phyloP scores from a whole-genome alignment of 2,113 vertebrate genomes.

The Serinus canaria region DNA sequence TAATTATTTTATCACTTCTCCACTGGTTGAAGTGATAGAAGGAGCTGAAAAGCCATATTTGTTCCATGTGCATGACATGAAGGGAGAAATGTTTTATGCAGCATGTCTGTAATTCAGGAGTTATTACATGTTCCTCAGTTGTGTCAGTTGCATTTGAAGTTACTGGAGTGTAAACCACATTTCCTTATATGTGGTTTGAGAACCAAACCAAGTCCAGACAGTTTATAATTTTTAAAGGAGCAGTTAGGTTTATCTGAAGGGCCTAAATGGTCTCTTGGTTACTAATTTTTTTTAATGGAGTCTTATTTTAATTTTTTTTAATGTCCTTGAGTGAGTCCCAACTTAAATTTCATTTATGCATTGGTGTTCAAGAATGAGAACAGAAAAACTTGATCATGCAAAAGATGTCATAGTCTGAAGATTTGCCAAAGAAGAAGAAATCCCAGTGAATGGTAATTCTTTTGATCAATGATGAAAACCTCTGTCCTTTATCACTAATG shows the following conservation, averaged over 20 bases:
- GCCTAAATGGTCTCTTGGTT: not conserved
- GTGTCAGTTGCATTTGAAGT: not conserved
- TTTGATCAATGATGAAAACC: not conserved
- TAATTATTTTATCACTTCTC: not conserved
- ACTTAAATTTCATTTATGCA: not conserved
- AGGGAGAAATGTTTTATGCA: not conserved
- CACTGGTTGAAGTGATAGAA: not conserved
- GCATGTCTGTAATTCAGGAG: not conserved
- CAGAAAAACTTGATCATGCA: not conserved
- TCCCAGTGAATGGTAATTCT: not conserved
- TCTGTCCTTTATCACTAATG: not conserved
- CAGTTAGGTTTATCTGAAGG: not conserved
- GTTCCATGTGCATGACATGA: not conserved
- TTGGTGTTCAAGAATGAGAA: not conserved
- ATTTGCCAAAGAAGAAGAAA: not conserved
- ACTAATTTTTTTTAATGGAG: not conserved
- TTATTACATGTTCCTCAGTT: not conserved
- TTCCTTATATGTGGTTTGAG: not conserved
- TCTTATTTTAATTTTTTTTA: not conserved
- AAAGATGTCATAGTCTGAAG: not conserved
- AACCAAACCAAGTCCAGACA: not conserved
- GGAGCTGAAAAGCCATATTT: not conserved
- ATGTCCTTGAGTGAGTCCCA: not conserved
- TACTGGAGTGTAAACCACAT: not conserved
- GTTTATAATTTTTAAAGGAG: not conserved